Evolutionary conservation across 1,140 invertebrate genomes (phyloP), one percentile per base, ranked within the genome.

Genomic region (Hetaerina americana): DNA sequence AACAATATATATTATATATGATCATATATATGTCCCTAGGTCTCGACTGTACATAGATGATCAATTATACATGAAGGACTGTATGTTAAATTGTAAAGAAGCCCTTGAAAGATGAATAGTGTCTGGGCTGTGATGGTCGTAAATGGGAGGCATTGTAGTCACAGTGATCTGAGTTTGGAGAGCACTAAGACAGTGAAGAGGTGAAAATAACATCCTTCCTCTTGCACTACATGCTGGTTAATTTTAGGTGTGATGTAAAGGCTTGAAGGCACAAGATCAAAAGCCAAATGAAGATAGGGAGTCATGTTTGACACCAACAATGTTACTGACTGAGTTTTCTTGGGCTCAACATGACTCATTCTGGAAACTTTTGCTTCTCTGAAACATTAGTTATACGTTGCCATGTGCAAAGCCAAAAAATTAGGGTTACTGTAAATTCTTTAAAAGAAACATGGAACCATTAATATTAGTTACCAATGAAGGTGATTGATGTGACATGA

Each of bases 1-100:
- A 69, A 69, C 28, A 26, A 27, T 69, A 28, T 69, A 69, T 69
- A 69, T 69, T 69, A 27, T 27, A 27, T 27, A 27, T 27, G 26
- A 69, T 69, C 26, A 28, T 28, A 26, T 26, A 69, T 26, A 27
- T 26, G 68, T 27, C 68, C 26, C 26, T 27, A 69, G 28, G 28
- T 69, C n/a, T 28, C n/a, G 28, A 27, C 66, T 26, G 66, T 25
- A 26, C 26, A 68, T 26, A 68, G 66, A 68, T 26, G 66, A 68
- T 27, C 24, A 68, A 68, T 27, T 26, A 68, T 26, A 26, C 26
- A 26, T 24, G 24, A 68, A 68, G 24, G 24, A 26, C 66, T 2
- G 26, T 68, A 68, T 68, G 24, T 26, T 18, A 26, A 26, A 26
- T 26, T 26, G 26, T 26, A 68, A 25, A 26, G 66, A 68, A 27